Evolutionary conservation across 2,113 vertebrate species (phyloP), one percentile per base, ranked within the genome.

Genomic region (Thinocorus orbignyianus): DNA sequence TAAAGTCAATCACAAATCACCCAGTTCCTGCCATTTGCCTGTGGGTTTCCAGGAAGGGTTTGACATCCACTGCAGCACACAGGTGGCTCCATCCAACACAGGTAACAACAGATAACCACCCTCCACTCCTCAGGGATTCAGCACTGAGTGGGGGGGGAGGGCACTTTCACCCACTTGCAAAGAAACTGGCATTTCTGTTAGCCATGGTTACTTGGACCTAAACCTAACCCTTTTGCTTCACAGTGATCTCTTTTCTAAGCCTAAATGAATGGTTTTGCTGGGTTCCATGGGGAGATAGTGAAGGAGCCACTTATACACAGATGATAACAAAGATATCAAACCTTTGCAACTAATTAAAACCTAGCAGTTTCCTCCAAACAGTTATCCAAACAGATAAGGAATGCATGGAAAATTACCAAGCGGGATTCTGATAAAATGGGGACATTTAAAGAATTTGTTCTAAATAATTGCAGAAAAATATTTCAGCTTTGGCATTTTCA

Each of bases 51-150:
- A 48, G 61, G 26, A 22, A 58, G 65, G 12, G 61, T 79, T 58
- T 52, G 66, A 57, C 33, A 46, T n/a, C 14, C 54, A 35, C 52
- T 19, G 5, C 33, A 55, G 41, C 76, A 55, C 25, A 15, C 15
- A 24, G 37, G 22, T 2, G 0, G 68, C 42, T 19, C 26, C 30
- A 69, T 58, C 52, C 58, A 68, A 71, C 39, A 33, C 0, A 0
- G 55, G 22, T 13, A 64, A 44, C 0, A 1, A 58, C 22, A n/a
- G n/a, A n/a, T 66, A 17, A 46, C 23, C 39, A 48, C 33, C 28
- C 23, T 41, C n/a, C 0, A 0, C 7, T 83, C 33, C 33, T 57
- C 1, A 0, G 41, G 48, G 20, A 6, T 23, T 61, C 69, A 52
- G 81, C 62, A 52, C 42, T 51, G 30, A 28, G 22, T 3, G 25